phyloP scores from a whole-genome alignment of 2,888 invertebrate species.

The Tholera decimalis region DNA sequence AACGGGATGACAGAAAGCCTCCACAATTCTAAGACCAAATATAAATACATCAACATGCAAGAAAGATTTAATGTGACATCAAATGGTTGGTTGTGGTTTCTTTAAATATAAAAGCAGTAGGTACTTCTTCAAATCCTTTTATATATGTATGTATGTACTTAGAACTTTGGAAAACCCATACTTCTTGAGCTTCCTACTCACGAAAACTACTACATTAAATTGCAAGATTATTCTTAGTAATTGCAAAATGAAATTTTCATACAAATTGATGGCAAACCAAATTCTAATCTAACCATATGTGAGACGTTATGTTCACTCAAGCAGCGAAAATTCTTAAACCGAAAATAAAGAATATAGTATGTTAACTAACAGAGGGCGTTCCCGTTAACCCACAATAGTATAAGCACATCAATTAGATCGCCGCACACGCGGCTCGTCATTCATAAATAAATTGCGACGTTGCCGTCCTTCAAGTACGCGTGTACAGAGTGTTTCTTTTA shows the following conservation, averaged over 20 bases:
- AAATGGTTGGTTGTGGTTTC: not conserved
- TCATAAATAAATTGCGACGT: too few relatives aligned
- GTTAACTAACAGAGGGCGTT: too few relatives aligned
- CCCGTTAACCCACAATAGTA: too few relatives aligned
- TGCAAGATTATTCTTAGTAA: not conserved
- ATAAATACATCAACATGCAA: constrained; percentile 9
- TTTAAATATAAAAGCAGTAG: not conserved
- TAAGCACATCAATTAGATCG: too few relatives aligned
- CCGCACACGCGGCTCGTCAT: too few relatives aligned
- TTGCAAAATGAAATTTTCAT: not conserved
- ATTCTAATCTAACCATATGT: constrained; percentile 27
- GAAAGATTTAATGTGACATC: not conserved
- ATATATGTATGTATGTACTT: too few relatives aligned
- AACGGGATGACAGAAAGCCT: not conserved
- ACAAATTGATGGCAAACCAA: constrained; percentile 30
- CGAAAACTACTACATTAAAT: too few relatives aligned
- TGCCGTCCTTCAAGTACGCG: too few relatives aligned
- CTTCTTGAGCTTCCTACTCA: too few relatives aligned
- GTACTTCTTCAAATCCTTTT: constrained; percentile 1
- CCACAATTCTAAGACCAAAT: not conserved
- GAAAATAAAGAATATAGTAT: too few relatives aligned
- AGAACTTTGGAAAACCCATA: not conserved
- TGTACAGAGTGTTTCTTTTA: too few relatives aligned
- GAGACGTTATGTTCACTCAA: constrained; percentile 6
- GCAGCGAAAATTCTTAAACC: constrained; percentile 26